Base-by-base conservation (phyloP, 1,140 invertebrate species). In the Berghia stephanieae region DNA sequence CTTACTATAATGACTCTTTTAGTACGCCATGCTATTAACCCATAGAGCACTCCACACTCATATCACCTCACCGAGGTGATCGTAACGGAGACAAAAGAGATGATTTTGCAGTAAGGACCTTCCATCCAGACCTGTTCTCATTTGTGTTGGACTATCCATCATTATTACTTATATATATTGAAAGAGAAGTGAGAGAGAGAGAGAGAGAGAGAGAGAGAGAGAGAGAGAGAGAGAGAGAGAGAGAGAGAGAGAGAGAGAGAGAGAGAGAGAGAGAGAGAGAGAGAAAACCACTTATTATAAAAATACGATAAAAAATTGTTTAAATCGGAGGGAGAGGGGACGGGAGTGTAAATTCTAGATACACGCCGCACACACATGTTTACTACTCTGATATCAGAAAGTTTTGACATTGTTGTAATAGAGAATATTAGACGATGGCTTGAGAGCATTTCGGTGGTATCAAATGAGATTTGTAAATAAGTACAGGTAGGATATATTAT, bases 141-240 rank as follows among this genome's bases (percentile, higher is more conserved):
- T 40, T 6, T n/a, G n/a, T n/a, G n/a, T n/a, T n/a, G n/a, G n/a
- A n/a, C n/a, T n/a, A n/a, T n/a, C n/a, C 46, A 24, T 49, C 69
- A 49, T 52, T 46, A 52, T 2, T 36, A 43, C 42, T 21, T 38
- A 24, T 6, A 44, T 36, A 21, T 55, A 36, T 16, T 18, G 5
- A 34, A 74, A 34, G n/a, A 52, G 49, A 36, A 72, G 69, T 27
- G 69, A 69, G 34, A 36, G 67, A 69, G 67, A 69, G 67, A 69
- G 67, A 69, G 67, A 69, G 67, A 69, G 67, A 36, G 67, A 69
- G 67, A 36, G 67, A 69, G 67, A 69, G 67, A 69, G 67, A 69
- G 67, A 69, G 67, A 36, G 69, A 52, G 69, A 46, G 69, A 72
- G 44, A 72, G 69, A 72, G 44, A 46, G 44, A 72, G 44, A 18